Conservation (phyloP, 2,113 vertebrate species). For the Apodemus sylvaticus region DNA sequence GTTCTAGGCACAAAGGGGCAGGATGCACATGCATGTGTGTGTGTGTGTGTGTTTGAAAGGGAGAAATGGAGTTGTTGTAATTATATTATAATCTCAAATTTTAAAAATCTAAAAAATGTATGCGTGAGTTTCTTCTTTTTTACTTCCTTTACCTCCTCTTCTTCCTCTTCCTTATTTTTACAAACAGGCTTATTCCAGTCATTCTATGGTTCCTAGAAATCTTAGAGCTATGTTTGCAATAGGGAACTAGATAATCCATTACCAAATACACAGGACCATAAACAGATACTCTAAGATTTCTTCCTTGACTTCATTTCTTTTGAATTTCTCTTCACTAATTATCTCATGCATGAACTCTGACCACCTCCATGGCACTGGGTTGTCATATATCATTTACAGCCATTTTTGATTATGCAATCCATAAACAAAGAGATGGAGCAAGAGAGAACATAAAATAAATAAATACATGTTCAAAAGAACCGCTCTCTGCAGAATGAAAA, state of each 20-base stretch:
- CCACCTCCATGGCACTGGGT: background rate
- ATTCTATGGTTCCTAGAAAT: background rate
- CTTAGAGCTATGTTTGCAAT: background rate
- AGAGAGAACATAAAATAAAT: conserved; percentile 44
- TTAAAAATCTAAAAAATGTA: background rate
- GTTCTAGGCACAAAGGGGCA: background rate
- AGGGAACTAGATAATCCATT: background rate
- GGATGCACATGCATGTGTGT: background rate
- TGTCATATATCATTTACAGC: conserved; percentile 6
- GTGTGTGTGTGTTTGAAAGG: background rate
- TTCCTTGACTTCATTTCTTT: background rate
- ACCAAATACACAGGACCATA: background rate
- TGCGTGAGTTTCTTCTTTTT: too few relatives aligned
- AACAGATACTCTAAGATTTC: background rate
- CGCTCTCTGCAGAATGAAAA: background rate
- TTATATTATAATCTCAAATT: background rate
- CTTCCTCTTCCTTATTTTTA: background rate
- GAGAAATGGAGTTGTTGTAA: background rate
- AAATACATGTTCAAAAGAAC: background rate
- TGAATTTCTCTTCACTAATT: background rate
- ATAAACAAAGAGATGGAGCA: background rate
- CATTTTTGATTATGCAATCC: background rate
- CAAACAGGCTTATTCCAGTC: background rate
- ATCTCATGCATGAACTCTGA: conserved; percentile 37
- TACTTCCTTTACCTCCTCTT: background rate